These are phyloP conservation scores for Platycnemis pennipes DNA, from an alignment of 2,888 invertebrate species.

Conservation along the genomic window DNA sequence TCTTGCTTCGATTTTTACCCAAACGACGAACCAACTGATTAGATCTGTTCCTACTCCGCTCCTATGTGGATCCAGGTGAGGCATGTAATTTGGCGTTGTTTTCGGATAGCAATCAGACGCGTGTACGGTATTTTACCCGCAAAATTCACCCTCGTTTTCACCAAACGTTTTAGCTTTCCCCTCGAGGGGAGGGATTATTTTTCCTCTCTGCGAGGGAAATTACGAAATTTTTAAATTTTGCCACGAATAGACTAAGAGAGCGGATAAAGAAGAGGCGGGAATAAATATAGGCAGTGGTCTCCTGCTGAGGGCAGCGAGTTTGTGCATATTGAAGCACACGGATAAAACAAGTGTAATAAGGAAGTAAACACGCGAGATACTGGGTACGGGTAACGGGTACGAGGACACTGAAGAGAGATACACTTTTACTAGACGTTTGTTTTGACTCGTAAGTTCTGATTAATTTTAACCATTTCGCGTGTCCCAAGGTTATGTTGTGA, in stretches of 20 bases:
- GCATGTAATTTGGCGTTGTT: constrained; percentile 10
- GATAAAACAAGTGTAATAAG: background rate
- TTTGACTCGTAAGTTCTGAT: too few relatives aligned
- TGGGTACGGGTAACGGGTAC: too few relatives aligned
- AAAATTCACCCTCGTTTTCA: background rate
- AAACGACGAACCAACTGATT: background rate
- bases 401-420: too few relatives aligned
- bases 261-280: background rate
- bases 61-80: background rate
- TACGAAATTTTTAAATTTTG: background rate
- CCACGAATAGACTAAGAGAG: background rate
- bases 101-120: background rate
- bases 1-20: background rate
- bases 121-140: background rate
- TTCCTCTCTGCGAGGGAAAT: background rate
- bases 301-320: background rate
- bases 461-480: too few relatives aligned
- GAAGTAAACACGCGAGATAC: too few relatives aligned
- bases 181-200: background rate
- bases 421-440: too few relatives aligned
- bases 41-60: background rate
- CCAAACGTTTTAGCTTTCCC: background rate
- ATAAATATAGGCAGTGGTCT: background rate
- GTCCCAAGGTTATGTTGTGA: too few relatives aligned
- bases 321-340: background rate